These are phyloP conservation scores for Martes martes DNA, from an alignment of 2,113 vertebrate species.

Conservation along the genomic window DNA sequence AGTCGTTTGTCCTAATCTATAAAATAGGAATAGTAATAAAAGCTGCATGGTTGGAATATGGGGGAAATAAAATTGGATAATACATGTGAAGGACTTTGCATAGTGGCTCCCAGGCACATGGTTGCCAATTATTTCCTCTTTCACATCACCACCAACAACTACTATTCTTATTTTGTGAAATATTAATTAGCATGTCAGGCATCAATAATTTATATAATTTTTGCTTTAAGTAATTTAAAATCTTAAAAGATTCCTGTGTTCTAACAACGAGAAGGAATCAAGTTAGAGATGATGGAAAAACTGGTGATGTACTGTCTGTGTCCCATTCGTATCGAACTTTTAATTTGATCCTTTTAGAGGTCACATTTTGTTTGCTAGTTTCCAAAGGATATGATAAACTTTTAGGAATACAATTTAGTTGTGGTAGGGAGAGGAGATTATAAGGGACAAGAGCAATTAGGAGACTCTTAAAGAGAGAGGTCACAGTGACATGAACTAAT, in stretches of 20 bases:
- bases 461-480: neutral
- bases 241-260: neutral
- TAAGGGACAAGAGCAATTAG: neutral
- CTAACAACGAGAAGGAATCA: neutral
- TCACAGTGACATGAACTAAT: neutral
- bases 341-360: constrained; percentile 3
- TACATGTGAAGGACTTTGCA: neutral
- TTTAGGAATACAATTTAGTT: neutral
- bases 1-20: neutral
- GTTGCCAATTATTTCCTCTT: neutral
- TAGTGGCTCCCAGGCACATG: neutral
- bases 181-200: neutral
- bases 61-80: neutral
- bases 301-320: neutral
- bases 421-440: neutral
- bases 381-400: neutral
- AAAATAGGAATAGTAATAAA: constrained; percentile 1
- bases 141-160: neutral
- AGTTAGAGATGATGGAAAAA: neutral
- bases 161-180: neutral
- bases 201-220: neutral
- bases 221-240: constrained; percentile 23
- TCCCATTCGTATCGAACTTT: neutral
- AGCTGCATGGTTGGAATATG: neutral
- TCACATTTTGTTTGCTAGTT: neutral